These are phyloP conservation scores for Calypte anna DNA, from an alignment of 2,113 vertebrate species.

Conservation along the genomic window DNA sequence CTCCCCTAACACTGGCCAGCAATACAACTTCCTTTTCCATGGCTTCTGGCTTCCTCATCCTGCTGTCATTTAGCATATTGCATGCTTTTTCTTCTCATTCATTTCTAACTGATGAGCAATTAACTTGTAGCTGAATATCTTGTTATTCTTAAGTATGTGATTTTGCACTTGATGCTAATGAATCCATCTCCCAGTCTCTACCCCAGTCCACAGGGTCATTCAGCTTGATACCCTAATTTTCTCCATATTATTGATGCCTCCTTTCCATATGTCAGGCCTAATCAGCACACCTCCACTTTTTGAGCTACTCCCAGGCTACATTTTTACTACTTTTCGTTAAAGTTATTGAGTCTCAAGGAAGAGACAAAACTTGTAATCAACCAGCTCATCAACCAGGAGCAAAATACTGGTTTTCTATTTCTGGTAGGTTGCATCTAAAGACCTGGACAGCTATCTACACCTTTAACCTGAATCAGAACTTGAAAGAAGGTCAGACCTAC, in stretches of 20 bases:
- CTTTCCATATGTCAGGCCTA: background rate
- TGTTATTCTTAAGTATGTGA: background rate
- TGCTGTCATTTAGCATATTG: background rate
- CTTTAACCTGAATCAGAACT: background rate
- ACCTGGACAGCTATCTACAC: background rate
- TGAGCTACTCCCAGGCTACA: background rate
- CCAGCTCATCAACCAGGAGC: background rate
- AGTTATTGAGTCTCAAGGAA: background rate
- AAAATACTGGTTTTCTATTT: background rate
- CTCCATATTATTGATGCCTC: background rate
- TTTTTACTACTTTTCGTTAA: conserved; percentile 8
- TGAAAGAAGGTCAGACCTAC: background rate
- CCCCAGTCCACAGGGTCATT: background rate
- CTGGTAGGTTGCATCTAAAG: background rate
- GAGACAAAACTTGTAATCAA: conserved; percentile 2
- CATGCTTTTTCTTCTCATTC: background rate
- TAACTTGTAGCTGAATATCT: conserved; percentile 6
- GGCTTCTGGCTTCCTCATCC: background rate
- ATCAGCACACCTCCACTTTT: background rate
- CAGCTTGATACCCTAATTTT: background rate
- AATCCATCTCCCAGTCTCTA: background rate
- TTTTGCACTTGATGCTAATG: background rate
- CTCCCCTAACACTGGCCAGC: background rate
- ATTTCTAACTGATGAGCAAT: conserved; percentile 32
- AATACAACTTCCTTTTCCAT: background rate